Evolutionary conservation across 2,113 vertebrate species (phyloP), one percentile per base, ranked within the genome.

Genomic region (Pelobates fuscus): DNA sequence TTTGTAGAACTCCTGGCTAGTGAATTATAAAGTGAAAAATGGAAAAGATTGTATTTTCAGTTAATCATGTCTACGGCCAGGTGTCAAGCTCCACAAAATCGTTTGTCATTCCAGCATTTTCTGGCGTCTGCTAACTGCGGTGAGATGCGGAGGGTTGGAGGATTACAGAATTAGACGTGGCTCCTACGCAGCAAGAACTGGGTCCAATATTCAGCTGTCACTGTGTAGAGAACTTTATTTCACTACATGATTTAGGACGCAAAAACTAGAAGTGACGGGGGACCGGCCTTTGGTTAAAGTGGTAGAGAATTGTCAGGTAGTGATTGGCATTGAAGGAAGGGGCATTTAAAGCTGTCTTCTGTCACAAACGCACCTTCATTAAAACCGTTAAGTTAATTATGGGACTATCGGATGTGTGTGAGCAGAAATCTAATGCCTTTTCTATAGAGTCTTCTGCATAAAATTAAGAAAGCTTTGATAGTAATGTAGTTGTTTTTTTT

Each of bases 171-270:
- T 88, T 84, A 88, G 87, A 83, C 0, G 0, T 75, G 57, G 65
- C 67, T 0, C 1, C 80, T 79, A 82, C 75, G 81, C 86, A 77
- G 77, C 78, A 57, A 62, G 0, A 77, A 32, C 59, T 88, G 80
- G 71, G 30, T 80, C 86, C 88, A 80, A 88, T 84, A 89, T 88
- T 86, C 87, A 87, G 82, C 88, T 93, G 91, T 91, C 89, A 89
- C 80, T 80, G 0, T 54, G 82, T 86, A 88, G 84, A 89, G 88
- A 91, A 90, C 82, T 88, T 86, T 84, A 90, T 89, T 90, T 88
- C 79, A 80, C 86, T 88, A 81, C 0, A 0, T 82, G 81, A 89
- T 88, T 86, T 86, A 80, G 70, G 81, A 79, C 72, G 77, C 86
- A 77, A 30, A 70, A 85, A 84, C 73, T 81, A 83, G 85, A 85